These are phyloP conservation scores for Calephelis nemesis DNA, from an alignment of 1,140 invertebrate genomes.

Conservation along the genomic window DNA sequence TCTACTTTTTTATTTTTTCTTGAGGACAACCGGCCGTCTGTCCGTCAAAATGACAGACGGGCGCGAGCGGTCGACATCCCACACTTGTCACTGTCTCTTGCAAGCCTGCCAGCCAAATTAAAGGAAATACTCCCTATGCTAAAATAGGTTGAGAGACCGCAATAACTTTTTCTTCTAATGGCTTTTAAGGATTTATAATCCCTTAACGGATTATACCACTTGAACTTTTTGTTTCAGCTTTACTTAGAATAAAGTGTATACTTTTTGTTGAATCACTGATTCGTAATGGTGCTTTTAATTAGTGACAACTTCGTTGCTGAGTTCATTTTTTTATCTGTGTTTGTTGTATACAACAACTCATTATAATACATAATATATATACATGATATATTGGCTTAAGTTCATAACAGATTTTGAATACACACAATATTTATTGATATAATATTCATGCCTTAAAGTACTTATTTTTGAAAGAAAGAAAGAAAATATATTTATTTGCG, in stretches of 20 bases:
- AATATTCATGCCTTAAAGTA: too few species aligned
- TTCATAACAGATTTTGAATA: too few species aligned
- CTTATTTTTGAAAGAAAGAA: too few species aligned
- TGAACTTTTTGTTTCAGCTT: slow-evolving; percentile 21
- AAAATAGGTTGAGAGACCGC: slow-evolving; percentile 46
- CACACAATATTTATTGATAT: too few species aligned
- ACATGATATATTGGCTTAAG: too few species aligned
- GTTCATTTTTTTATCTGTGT: too few species aligned
- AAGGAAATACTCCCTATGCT: slow-evolving; percentile 53
- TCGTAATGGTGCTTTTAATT: background rate
- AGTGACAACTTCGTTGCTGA: background rate
- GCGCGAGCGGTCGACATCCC: slow-evolving; percentile 51
- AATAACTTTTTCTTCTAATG: slow-evolving; percentile 44
- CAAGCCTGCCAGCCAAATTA: slow-evolving; percentile 59
- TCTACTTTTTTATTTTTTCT: slow-evolving; percentile 51
- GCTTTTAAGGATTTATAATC: slow-evolving; percentile 31
- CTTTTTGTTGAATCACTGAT: background rate
- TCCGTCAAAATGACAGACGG: slow-evolving; percentile 56
- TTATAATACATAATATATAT: too few species aligned
- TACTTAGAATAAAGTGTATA: slow-evolving; percentile 20
- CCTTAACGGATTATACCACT: slow-evolving; percentile 16
- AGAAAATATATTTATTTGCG: too few species aligned
- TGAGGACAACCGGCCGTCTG: slow-evolving; percentile 51
- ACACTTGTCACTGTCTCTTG: slow-evolving; percentile 59
- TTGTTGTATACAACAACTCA: too few species aligned